Base-by-base conservation (phyloP, 2,888 invertebrate genomes). In the Meganola albula region DNA sequence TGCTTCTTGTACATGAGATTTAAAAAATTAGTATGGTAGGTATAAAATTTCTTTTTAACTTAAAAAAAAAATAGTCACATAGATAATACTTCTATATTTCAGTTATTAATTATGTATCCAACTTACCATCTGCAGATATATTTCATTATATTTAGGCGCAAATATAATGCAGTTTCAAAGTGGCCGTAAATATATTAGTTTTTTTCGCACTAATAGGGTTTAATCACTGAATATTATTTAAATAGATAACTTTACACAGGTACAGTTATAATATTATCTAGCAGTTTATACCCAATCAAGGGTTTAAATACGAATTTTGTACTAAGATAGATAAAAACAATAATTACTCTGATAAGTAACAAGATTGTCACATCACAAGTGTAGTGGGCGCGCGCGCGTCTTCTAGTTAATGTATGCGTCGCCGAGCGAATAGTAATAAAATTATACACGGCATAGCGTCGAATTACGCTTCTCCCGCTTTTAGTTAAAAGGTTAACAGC, bases 401-500 rank as follows among this genome's bases (percentile, higher is more conserved):
- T 40, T 48, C 53, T 27, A 7, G 37, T 39, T 74, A 76, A 78
- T 75, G 66, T 79, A 78, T 74, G 75, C 79, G 72, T 59, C 65
- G 66, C 55, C 73, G 69, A 61, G 59, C 70, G 69, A 75, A 68
- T 72, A 69, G 79, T 85, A 84, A 85, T 84, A 84, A 83, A 84
- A 85, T 85, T 85, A 85, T 79, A 82, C 76, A 78, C 74, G 70
- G 70, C 73, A 71, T 64, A 83, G 84, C 82, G 83, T 85, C 84
- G 80, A 82, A 85, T 85, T 85, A 85, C 85, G 80, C 78, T 73
- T 73, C 74, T 83, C 78, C 76, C 77, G 83, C 80, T 82, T 82
- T 82, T 79, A 85, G 85, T 86, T 86, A 86, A 86, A 86, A 86
- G 86, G 86, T 86, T 86, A 86, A 86, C 84, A 85, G 72, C 63